Evolutionary conservation across 2,797 vertebrate species (phyloP).

Genomic region (Falco columbarius): DNA sequence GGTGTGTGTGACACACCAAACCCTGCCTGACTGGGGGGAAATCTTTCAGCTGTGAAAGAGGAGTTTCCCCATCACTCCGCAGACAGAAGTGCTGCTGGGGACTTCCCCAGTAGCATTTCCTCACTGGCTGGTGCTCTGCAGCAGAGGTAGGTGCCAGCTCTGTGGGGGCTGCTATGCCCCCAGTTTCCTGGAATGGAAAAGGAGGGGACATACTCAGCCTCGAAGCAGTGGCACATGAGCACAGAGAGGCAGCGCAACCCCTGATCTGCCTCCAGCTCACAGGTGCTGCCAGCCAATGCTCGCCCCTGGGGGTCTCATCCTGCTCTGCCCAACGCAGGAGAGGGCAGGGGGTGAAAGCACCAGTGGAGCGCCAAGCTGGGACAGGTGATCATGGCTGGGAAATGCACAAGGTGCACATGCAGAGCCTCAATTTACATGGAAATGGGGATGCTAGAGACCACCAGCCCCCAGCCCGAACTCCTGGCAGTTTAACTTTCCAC

Average conservation of each 20-base stretch:
- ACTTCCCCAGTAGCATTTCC: not conserved
- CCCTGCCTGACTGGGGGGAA: not conserved
- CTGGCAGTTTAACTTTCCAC: not conserved
- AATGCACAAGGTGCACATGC: rapidly evolving
- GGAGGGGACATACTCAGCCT: not conserved
- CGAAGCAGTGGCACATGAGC: rapidly evolving
- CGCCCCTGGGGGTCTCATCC: not conserved
- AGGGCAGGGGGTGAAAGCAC: not conserved
- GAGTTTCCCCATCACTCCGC: not conserved
- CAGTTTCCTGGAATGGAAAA: not conserved
- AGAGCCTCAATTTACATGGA: not conserved
- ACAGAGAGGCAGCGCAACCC: not conserved
- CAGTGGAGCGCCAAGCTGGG: not conserved
- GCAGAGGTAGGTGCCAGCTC: not conserved
- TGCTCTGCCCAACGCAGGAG: not conserved
- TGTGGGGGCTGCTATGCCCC: rapidly evolving
- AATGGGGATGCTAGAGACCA: not conserved
- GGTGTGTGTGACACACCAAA: not conserved
- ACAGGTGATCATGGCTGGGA: rapidly evolving
- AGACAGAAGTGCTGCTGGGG: not conserved
- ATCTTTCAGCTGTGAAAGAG: not conserved
- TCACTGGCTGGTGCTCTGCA: not conserved
- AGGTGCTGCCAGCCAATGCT: not conserved
- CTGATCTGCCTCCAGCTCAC: not conserved
- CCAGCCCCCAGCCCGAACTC: not conserved